Conservation (phyloP, 2,888 invertebrate genomes). For the Cheilosia variabilis region DNA sequence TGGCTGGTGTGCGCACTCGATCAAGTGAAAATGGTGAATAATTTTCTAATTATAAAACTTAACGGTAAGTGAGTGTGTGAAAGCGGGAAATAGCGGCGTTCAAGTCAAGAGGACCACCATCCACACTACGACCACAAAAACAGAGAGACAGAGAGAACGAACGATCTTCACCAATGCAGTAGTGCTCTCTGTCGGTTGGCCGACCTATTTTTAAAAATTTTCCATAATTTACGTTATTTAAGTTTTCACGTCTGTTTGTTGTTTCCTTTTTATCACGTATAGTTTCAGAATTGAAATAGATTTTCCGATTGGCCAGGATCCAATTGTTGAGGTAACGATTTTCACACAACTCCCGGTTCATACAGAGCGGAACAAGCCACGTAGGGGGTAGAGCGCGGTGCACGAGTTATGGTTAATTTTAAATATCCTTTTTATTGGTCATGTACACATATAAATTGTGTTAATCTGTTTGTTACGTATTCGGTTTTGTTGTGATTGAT, state of each 20-base stretch:
- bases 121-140: constrained; percentile 45
- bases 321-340: constrained; percentile 78
- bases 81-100: constrained; percentile 56
- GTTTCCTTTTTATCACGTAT: constrained; percentile 13
- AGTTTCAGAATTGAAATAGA: constrained; percentile 65
- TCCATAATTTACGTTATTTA: constrained; percentile 68
- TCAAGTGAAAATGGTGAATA: constrained; percentile 57
- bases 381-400: background rate
- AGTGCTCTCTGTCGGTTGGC: constrained; percentile 25
- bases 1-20: background rate
- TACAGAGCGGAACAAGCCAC: constrained; percentile 6
- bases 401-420: constrained; percentile 27
- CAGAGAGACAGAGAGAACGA: constrained; percentile 10
- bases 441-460: background rate
- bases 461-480: constrained; percentile 1
- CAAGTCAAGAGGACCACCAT: constrained; percentile 41
- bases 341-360: constrained; percentile 51
- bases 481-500: constrained; percentile 48
- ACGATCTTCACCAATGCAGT: background rate
- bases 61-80: constrained; percentile 62
- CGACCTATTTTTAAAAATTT: constrained; percentile 76
- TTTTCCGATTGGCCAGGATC: constrained; percentile 76
- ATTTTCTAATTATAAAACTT: constrained; percentile 69
- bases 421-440: constrained; percentile 20
- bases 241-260: constrained; percentile 22